These are phyloP conservation scores for Podargus strigoides DNA, from an alignment of 2,797 vertebrate species.

Conservation along the genomic window DNA sequence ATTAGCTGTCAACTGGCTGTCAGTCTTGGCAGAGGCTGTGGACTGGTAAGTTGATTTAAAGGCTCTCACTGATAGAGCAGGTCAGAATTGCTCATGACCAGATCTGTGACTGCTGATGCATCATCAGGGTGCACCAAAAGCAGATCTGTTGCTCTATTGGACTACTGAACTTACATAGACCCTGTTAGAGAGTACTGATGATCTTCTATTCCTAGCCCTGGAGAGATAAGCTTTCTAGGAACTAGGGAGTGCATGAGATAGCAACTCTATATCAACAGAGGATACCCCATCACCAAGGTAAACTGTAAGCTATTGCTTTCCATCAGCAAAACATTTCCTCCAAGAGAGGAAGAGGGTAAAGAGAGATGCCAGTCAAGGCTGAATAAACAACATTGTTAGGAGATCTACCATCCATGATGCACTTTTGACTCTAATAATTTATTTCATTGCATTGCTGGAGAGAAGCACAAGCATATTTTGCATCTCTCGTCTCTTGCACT, in stretches of 20 bases:
- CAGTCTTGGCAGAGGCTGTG: not conserved
- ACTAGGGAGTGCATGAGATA: fast-evolving
- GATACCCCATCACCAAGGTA: not conserved
- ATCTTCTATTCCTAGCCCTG: not conserved
- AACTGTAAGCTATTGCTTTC: not conserved
- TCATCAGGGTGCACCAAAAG: not conserved
- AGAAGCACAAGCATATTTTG: not conserved
- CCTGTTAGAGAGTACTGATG: not conserved
- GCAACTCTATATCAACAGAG: not conserved
- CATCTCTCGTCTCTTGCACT: not conserved
- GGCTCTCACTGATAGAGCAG: not conserved
- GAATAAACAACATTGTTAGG: not conserved
- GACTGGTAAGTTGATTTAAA: not conserved
- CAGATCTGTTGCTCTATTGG: not conserved
- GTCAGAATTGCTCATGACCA: fast-evolving
- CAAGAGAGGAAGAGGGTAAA: not conserved
- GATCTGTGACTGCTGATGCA: not conserved
- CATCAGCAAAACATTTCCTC: not conserved
- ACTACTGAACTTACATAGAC: not conserved
- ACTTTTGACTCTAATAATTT: not conserved
- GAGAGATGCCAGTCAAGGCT: not conserved
- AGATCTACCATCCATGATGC: not conserved
- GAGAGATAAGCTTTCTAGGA: not conserved
- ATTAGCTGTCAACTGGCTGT: not conserved
- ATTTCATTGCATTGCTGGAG: not conserved